phyloP scores from a whole-genome alignment of 2,113 vertebrate genomes.

The Ceyx cyanopectus region DNA sequence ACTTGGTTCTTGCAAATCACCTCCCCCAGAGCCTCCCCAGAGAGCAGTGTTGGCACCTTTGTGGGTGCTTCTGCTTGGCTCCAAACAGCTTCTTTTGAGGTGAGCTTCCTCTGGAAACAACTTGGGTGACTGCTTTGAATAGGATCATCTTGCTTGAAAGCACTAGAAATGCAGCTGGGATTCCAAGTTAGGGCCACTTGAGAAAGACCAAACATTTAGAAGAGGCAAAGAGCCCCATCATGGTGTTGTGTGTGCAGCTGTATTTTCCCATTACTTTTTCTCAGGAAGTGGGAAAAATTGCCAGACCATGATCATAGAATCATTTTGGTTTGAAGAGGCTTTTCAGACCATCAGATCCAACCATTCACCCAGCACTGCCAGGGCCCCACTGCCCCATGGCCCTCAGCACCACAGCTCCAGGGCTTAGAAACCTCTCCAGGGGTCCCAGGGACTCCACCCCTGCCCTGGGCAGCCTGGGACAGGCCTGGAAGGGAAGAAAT shows the following conservation, averaged over 20 bases:
- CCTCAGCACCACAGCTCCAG: not conserved
- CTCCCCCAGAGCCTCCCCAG: accelerated
- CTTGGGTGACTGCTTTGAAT: not conserved
- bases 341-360: not conserved
- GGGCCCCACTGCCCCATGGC: not conserved
- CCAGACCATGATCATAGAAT: not conserved
- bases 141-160: not conserved
- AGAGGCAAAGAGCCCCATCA: not conserved
- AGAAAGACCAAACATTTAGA: not conserved
- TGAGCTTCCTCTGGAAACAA: not conserved
- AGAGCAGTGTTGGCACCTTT: not conserved
- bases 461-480: not conserved
- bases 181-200: not conserved
- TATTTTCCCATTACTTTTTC: not conserved
- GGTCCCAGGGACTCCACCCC: not conserved
- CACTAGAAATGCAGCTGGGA: not conserved
- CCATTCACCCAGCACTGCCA: not conserved
- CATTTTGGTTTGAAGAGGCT: not conserved
- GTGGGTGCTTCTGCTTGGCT: not conserved
- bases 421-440: not conserved
- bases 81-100: conserved; percentile 1
- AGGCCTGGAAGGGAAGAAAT: not conserved
- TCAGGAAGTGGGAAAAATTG: not conserved
- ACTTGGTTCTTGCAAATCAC: not conserved
- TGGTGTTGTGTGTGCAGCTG: accelerated